These are phyloP conservation scores for Xestia xanthographa DNA, from an alignment of 2,888 invertebrate genomes.

Conservation along the genomic window DNA sequence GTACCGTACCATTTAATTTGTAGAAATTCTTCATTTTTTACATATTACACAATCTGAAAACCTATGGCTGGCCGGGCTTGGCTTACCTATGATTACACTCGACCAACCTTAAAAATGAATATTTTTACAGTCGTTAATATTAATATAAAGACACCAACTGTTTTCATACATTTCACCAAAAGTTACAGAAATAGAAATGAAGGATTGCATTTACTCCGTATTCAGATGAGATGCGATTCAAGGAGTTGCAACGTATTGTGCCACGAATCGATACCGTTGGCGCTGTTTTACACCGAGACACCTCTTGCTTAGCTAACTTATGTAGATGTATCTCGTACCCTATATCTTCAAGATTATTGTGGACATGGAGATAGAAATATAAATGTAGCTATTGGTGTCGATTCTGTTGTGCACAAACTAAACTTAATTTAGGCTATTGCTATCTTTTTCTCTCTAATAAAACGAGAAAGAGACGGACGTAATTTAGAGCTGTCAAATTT, in stretches of 20 bases:
- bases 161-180: neutral
- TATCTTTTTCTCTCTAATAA: too few species aligned
- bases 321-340: slow-evolving; percentile 8
- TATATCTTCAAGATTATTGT: slow-evolving; percentile 19
- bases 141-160: neutral
- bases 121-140: neutral
- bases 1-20: neutral
- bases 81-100: too few species aligned
- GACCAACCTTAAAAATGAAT: neutral
- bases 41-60: neutral
- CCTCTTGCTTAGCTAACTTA: slow-evolving; percentile 21
- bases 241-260: slow-evolving; percentile 59
- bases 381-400: too few species aligned
- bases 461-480: too few species aligned
- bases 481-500: too few species aligned
- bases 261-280: slow-evolving; percentile 55
- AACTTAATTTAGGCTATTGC: too few species aligned
- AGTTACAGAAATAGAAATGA: slow-evolving; percentile 24
- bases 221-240: slow-evolving; percentile 52
- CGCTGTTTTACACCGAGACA: slow-evolving; percentile 60
- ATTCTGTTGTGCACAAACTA: too few species aligned
- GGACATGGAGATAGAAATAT: neutral
- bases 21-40: neutral
- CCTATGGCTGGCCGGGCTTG: too few species aligned
- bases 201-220: slow-evolving; percentile 41